Evolutionary conservation across 2,888 invertebrate genomes (phyloP), one percentile per base, ranked within the genome.

Genomic region (Rutpela maculata): DNA sequence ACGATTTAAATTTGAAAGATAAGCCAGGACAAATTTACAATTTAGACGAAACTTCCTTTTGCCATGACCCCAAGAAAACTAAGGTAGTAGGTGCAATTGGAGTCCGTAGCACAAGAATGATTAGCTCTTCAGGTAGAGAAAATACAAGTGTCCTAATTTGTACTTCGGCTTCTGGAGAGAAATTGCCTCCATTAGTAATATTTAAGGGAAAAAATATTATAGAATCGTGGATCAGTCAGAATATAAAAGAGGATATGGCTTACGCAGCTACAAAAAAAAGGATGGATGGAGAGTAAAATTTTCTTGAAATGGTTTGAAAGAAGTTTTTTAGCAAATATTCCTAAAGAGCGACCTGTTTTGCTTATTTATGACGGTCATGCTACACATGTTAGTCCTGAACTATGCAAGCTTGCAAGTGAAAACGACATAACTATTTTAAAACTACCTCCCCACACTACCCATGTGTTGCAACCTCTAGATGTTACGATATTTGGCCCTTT

Each of bases 291-390:
- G 17, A 84, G 80, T 43, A 78, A 80, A 17, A 86, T 86, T 11
- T 88, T 87, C 68, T 70, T 77, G 11, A 86, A 86, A 76, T 88
- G 86, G 63, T 75, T 87, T 57, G 50, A 78, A 82, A 85, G 85
- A 74, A 65, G 83, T 38, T 50, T 88, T 3, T 83, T 87, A 35
- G 85, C 85, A 57, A 67, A 6, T 63, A n/a, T 80, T 22, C 85
- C 85, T 5, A 74, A 83, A 62, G 83, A 87, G 50, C 38, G 86
- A 31, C 86, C 87, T 10, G 82, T 84, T 0, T 74, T 86, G 17
- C 65, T 87, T 10, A 80, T 87, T 31, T 86, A 84, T 66, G 87
- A 87, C 76, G 87, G 88, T 2, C 87, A 87, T 77, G 62, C 73
- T 15, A 86, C 84, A 31, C 85, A 68, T 56, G 15, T 68, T 56